Base-by-base conservation (phyloP, 2,797 vertebrate species). In the Petrocephalus sullivani region DNA sequence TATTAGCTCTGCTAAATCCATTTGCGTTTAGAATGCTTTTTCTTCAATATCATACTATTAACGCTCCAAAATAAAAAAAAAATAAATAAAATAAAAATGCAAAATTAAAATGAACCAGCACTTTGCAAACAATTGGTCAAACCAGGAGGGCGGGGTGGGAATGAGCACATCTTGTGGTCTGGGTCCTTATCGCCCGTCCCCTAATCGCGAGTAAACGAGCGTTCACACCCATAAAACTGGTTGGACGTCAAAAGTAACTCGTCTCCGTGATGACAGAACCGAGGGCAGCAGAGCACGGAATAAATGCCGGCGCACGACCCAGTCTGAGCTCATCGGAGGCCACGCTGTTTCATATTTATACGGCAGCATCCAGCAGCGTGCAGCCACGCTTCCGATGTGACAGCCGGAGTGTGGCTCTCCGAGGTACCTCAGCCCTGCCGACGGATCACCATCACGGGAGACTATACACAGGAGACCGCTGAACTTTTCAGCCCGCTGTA, bases 301-400 rank as follows among this genome's bases (percentile, higher is more conserved):
- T 95, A 94, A 95, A 96, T 96, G 94, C 94, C 94, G 94, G 95
- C 92, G 93, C 92, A 93, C 95, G 94, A 93, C 93, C 94, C 93
- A 93, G 90, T 90, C 92, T 91, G 92, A 94, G 94, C 95, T 94
- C 95, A 92, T 94, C 94, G 92, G 93, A 91, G 92, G 93, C 93
- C 92, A 94, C 92, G 67, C 90, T 92, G 92, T 94, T 92, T 91
- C 92, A 94, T 95, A 93, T 96, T 95, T 95, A 95, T 94, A 96
- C 94, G 92, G 94, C 93, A 91, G 93, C 92, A 93, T 93, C 9
- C 90, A 93, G 90, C 92, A 89, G 90, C 94, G 93, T 92, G 91
- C 95, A 95, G 71, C 93, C 92, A 94, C 93, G 91, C 94, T 92
- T 94, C 93, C 90, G 93, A 94, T 93, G 94, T 92, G 93, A 93